Percentiles rank a stretch among this genome's conserved stretches.
Conservation (phyloP, 1,140 invertebrate species). For the Elymnias hypermnestra region DNA sequence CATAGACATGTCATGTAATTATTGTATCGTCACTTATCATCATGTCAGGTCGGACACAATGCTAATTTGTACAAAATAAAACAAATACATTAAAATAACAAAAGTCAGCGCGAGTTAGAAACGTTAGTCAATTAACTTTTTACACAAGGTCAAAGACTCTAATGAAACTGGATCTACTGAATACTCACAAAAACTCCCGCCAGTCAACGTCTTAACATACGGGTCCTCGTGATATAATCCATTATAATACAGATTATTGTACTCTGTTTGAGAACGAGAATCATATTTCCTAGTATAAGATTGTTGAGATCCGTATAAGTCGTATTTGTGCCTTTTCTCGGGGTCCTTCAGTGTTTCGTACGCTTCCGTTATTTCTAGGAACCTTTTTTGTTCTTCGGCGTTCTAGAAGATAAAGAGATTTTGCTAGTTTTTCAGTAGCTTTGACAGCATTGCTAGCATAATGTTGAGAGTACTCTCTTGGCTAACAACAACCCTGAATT, state of each 20-base stretch:
- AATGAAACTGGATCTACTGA: no score
- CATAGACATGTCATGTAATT: no score
- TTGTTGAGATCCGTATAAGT: constrained; percentile 86
- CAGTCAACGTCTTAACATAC: constrained; percentile 86
- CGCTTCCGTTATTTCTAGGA: constrained; percentile 86
- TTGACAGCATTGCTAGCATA: no score
- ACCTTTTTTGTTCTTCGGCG: constrained; percentile 84
- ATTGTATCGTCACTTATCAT: no score
- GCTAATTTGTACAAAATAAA: no score
- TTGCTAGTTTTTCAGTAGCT: background rate
- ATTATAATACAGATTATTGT: constrained; percentile 90
- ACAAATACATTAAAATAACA: background rate
- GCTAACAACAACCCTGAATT: no score
- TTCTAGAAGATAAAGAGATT: constrained; percentile 51
- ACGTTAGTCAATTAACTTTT: no score
- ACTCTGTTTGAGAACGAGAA: constrained; percentile 86
- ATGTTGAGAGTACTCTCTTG: no score
- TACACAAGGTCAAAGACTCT: no score
- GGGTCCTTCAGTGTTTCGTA: constrained; percentile 92
- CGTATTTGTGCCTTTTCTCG: constrained; percentile 86
- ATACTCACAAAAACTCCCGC: constrained; percentile 85
- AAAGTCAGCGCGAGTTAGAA: no score
- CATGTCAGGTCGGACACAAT: no score
- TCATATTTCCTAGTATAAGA: constrained; percentile 69
- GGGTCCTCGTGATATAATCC: constrained; percentile 92